These are phyloP conservation scores for Potorous gilbertii DNA, from an alignment of 2,797 vertebrate genomes.

Conservation along the genomic window DNA sequence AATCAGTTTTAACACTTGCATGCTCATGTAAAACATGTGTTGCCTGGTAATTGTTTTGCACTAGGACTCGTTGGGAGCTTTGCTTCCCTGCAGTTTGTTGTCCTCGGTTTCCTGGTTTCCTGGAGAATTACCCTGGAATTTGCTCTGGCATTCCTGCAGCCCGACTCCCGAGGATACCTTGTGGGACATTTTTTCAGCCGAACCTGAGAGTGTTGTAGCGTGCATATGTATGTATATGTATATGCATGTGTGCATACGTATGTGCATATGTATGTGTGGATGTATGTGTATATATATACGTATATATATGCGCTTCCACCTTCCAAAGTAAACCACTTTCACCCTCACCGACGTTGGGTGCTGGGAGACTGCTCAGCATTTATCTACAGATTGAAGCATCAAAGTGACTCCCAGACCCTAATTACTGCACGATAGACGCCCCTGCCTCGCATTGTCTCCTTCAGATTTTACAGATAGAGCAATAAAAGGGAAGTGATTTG, in stretches of 20 bases:
- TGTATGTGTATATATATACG: not conserved
- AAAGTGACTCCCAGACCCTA: constrained; percentile 50
- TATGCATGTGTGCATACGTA: not conserved
- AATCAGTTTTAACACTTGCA: constrained; percentile 77
- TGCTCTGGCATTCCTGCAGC: constrained; percentile 50
- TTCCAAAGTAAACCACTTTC: not conserved
- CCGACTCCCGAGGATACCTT: constrained; percentile 23
- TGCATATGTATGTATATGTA: too few relatives aligned
- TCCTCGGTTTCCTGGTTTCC: constrained; percentile 6
- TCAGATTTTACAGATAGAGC: constrained; percentile 45
- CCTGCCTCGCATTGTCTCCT: constrained; percentile 8
- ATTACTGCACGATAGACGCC: constrained; percentile 9
- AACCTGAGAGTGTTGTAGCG: not conserved
- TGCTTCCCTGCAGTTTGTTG: not conserved
- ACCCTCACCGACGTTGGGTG: not conserved
- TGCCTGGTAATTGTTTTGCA: constrained; percentile 69
- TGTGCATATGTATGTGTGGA: not conserved
- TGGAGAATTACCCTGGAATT: constrained; percentile 64
- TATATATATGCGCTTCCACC: not conserved
- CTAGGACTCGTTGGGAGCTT: constrained; percentile 45
- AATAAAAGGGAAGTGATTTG: constrained; percentile 58
- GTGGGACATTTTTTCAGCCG: constrained; percentile 14
- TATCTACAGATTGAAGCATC: constrained; percentile 62
- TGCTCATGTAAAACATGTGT: constrained; percentile 76
- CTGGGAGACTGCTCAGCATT: constrained; percentile 30